Evolutionary conservation across 2,113 vertebrate species (phyloP), one percentile per base, ranked within the genome.

Genomic region (Sula dactylatra): DNA sequence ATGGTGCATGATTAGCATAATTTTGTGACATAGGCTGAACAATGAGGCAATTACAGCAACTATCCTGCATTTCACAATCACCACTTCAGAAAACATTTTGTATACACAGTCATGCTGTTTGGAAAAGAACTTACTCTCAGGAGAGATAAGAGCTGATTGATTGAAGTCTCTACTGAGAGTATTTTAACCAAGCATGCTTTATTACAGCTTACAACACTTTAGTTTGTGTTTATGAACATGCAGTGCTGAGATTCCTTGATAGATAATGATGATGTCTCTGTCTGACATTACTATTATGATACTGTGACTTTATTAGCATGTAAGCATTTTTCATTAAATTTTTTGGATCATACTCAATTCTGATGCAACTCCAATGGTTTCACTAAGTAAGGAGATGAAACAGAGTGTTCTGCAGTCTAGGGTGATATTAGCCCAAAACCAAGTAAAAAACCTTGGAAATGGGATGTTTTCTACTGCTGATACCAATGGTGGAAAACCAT

Each of bases 21-120:
- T 90, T 96, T 88, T 66, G 70, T 92, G 82, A 42, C 79, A 83
- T 6, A 80, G 55, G n/a, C 44, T 93, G 90, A 95, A 91, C 85
- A 96, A 88, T 22, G 76, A 86, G 59, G 38, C 58, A 77, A 58
- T 90, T 92, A 77, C n/a, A 79, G 55, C 45, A 94, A 81, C 42
- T 26, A 70, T 73, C 80, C 82, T 67, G 58, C 64, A 67, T 71
- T 90, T 90, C 90, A 90, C 59, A 86, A 59, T 78, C 79, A 90
- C 18, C 85, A 83, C 67, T 90, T 86, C 76, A 81, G 79, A 78
- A 90, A 95, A 78, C 21, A 86, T 70, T 82, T 59, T 95, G 50
- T 84, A 38, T 73, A 94, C 22, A 56, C 40, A 78, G 50, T 77
- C 83, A 79, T 65, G 65, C 64, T 88, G 38, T 69, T 94, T 92